phyloP scores from a whole-genome alignment of 2,888 invertebrate genomes.

The Orthosia cruda region DNA sequence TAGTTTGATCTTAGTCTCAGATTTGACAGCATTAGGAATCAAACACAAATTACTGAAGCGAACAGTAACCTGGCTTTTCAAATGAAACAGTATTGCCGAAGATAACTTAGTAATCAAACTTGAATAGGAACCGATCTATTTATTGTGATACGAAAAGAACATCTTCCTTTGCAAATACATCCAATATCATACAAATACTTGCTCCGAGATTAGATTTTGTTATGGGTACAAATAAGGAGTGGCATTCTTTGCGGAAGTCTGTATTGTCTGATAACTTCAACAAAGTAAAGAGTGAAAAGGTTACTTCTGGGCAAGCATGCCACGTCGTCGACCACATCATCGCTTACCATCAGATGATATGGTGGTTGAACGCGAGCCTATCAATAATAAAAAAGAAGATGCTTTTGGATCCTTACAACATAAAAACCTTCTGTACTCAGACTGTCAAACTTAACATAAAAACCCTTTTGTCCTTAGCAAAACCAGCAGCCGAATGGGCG shows the following conservation, averaged over 20 bases:
- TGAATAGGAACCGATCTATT: neutral
- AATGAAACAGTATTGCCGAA: slow-evolving; percentile 41
- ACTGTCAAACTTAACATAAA: neutral
- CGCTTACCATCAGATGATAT: no score
- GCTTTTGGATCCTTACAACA: neutral
- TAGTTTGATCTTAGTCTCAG: slow-evolving; percentile 72
- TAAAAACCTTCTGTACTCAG: neutral
- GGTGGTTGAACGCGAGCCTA: no score
- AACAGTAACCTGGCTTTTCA: slow-evolving; percentile 72
- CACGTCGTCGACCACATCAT: no score
- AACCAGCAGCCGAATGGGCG: slow-evolving; percentile 76
- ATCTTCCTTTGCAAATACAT: no score
- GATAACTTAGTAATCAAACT: slow-evolving; percentile 6
- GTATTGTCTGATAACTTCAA: no score
- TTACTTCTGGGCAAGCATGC: no score
- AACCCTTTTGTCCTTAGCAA: slow-evolving; percentile 67
- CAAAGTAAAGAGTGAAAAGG: no score
- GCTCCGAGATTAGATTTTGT: no score
- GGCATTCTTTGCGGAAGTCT: no score
- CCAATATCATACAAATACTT: no score
- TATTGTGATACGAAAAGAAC: neutral
- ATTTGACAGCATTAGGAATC: slow-evolving; percentile 73
- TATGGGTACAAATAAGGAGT: no score
- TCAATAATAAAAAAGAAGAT: no score
- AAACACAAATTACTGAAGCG: slow-evolving; percentile 73